A percentile compares a stretch with the other conserved stretches of the same genome.
These are phyloP conservation scores for Limnephilus lunatus DNA, from an alignment of 2,888 invertebrate genomes.

Conservation along the genomic window DNA sequence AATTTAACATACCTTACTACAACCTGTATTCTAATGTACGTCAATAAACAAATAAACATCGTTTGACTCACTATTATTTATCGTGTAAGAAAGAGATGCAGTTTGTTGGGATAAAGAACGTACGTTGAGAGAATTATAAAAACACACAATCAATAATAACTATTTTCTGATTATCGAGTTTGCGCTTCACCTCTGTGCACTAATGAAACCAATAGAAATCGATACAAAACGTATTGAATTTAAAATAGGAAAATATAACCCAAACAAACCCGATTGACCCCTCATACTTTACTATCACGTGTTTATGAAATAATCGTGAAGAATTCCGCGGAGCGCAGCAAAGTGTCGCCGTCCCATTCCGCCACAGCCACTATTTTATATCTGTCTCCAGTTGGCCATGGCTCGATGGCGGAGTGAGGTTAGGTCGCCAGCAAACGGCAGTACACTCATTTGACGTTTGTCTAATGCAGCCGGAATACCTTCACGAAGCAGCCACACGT, in stretches of 20 bases:
- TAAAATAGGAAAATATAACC: neutral
- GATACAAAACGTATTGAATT: neutral
- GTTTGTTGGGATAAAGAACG: too few species aligned
- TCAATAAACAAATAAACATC: too few species aligned
- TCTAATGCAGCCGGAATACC: slow-evolving; percentile 28
- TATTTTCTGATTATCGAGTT: neutral
- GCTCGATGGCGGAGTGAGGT: slow-evolving; percentile 44
- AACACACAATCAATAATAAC: neutral
- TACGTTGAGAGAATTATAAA: too few species aligned
- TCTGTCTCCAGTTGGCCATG: slow-evolving; percentile 2
- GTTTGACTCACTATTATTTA: too few species aligned
- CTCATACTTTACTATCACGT: neutral
- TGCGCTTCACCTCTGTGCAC: neutral
- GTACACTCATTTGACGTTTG: slow-evolving; percentile 42
- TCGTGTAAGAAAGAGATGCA: too few species aligned
- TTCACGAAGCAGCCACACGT: neutral
- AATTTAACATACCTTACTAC: too few species aligned
- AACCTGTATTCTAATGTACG: too few species aligned
- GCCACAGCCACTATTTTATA: neutral
- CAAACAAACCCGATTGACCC: neutral
- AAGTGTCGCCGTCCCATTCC: neutral
- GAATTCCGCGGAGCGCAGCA: neutral
- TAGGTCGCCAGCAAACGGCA: slow-evolving; percentile 18
- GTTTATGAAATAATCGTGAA: neutral
- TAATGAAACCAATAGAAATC: neutral